Conservation (phyloP, 2,888 invertebrate species). For the Leptopterna dolabrata region DNA sequence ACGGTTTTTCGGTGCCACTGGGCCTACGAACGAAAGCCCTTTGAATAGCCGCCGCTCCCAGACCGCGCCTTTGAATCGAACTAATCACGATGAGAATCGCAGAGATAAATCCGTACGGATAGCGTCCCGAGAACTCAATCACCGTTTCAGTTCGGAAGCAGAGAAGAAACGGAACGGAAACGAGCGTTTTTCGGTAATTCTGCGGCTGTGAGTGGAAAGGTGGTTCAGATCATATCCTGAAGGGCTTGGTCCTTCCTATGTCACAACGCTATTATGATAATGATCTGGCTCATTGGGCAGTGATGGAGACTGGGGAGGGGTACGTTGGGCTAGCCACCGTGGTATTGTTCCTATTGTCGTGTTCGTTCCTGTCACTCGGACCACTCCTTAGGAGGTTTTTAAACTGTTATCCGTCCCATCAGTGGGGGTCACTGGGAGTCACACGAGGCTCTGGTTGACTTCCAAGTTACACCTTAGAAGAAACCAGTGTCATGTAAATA, state of each 20-base stretch:
- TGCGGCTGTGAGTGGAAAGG: neutral
- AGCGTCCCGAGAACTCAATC: slow-evolving; percentile 7
- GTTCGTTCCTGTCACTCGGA: slow-evolving; percentile 3
- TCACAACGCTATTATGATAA: slow-evolving; percentile 31
- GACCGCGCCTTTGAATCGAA: neutral
- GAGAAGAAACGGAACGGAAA: slow-evolving; percentile 8
- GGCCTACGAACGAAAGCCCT: neutral
- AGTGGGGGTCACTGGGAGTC: neutral
- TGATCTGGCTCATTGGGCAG: neutral
- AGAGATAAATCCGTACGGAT: neutral
- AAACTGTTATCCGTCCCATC: neutral
- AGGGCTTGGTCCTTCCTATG: slow-evolving; percentile 25
- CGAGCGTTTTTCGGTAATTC: slow-evolving; percentile 36
- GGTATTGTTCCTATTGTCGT: slow-evolving; percentile 36
- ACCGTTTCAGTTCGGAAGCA: neutral
- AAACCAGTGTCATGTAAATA: too few relatives aligned
- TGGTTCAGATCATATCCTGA: slow-evolving; percentile 31
- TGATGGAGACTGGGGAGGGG: neutral
- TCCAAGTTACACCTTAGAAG: neutral
- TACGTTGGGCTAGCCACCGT: slow-evolving; percentile 20
- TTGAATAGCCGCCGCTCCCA: neutral
- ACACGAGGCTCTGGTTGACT: neutral
- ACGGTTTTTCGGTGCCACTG: too few relatives aligned
- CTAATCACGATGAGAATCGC: neutral
- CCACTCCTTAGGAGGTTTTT: slow-evolving; percentile 25